These are phyloP conservation scores for Erannis defoliaria DNA, from an alignment of 2,888 invertebrate genomes.

Conservation along the genomic window DNA sequence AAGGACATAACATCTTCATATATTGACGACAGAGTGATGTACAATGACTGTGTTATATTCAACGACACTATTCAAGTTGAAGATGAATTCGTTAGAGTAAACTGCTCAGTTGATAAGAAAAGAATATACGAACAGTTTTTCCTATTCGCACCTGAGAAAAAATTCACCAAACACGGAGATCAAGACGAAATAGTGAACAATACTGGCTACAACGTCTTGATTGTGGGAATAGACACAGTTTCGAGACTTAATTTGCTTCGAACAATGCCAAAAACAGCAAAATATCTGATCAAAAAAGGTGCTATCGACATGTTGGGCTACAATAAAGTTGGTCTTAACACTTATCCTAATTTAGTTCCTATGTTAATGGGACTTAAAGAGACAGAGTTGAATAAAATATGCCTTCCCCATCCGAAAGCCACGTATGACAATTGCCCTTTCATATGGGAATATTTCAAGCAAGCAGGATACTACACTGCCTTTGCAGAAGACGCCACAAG, in stretches of 20 bases:
- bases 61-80: slow-evolving; percentile 62
- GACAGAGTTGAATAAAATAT: slow-evolving; percentile 87
- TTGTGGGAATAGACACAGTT: slow-evolving; percentile 94
- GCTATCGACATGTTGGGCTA: slow-evolving; percentile 94
- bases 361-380: slow-evolving; percentile 91
- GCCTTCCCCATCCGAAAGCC: slow-evolving; percentile 86
- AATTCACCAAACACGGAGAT: slow-evolving; percentile 40
- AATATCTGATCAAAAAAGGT: slow-evolving; percentile 87
- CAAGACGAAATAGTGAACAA: slow-evolving; percentile 31
- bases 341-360: slow-evolving; percentile 95
- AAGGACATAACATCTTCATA: slow-evolving; percentile 30
- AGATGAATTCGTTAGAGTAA: slow-evolving; percentile 89
- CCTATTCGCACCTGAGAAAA: slow-evolving; percentile 82
- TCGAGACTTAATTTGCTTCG: slow-evolving; percentile 94
- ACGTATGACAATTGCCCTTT: slow-evolving; percentile 94
- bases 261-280: slow-evolving; percentile 91
- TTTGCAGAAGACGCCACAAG: slow-evolving; percentile 93
- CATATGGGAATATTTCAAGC: slow-evolving; percentile 93
- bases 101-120: slow-evolving; percentile 75
- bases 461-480: slow-evolving; percentile 91
- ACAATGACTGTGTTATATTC: slow-evolving; percentile 76
- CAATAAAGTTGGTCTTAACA: slow-evolving; percentile 97
- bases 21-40: slow-evolving; percentile 72
- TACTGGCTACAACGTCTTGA: slow-evolving; percentile 88
- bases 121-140: slow-evolving; percentile 88